phyloP scores from a whole-genome alignment of 2,888 invertebrate species.

The Eupithecia centaureata region DNA sequence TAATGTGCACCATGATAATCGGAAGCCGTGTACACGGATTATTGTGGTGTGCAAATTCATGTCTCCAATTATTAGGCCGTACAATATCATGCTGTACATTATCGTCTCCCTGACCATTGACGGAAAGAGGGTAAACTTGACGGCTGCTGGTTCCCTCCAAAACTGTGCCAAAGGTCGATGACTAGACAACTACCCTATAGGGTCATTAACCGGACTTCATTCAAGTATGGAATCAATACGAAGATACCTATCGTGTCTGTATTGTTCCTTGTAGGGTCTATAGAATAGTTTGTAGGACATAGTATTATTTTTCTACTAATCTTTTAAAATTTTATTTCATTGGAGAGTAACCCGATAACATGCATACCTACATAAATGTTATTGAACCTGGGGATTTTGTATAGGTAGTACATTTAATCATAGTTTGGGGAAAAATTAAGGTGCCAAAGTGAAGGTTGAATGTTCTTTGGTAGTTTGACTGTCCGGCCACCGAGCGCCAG shows the following conservation, averaged over 20 bases:
- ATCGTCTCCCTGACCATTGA: constrained; percentile 46
- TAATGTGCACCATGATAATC: too few species aligned
- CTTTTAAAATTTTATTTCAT: not conserved
- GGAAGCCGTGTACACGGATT: too few species aligned
- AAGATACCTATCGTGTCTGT: constrained; percentile 31
- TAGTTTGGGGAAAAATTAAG: not conserved
- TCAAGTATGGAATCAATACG: constrained; percentile 52
- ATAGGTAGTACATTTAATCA: not conserved
- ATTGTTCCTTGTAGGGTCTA: not conserved
- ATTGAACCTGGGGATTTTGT: constrained; percentile 9
- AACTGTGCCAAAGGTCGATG: constrained; percentile 70
- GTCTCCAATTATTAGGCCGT: too few species aligned
- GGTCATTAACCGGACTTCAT: constrained; percentile 52
- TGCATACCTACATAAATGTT: not conserved
- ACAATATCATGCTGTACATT: too few species aligned
- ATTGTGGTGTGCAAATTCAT: too few species aligned
- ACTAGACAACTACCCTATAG: constrained; percentile 49
- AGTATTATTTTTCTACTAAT: too few species aligned
- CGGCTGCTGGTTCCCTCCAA: constrained; percentile 48
- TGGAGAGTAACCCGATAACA: not conserved
- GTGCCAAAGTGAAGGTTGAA: not conserved
- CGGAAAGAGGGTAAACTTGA: constrained; percentile 64
- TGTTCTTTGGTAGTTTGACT: not conserved
- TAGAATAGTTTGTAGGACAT: constrained; percentile 1
- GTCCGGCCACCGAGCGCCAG: not conserved